Evolutionary conservation across 2,888 invertebrate genomes (phyloP), one percentile per base, ranked within the genome.

Genomic region (Fragum fragum): DNA sequence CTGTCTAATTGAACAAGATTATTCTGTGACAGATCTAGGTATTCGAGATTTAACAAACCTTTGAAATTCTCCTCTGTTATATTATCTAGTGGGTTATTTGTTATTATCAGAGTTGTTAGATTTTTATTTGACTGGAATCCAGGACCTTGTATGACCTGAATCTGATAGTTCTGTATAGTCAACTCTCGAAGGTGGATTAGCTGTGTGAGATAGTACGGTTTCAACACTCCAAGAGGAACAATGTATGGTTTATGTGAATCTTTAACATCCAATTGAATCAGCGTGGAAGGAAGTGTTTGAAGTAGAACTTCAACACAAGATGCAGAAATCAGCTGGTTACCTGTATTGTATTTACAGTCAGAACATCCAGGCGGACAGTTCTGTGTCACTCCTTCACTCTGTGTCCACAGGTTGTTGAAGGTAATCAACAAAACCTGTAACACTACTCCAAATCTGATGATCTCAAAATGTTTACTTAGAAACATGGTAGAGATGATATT

Each of bases 11-110:
- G 26, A 47, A 32, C 29, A 3, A 90, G 72, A 0, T 70, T 39
- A 74, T 89, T 89, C 23, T 75, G 53, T 59, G 85, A 81, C 9
- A 91, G 69, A 39, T 81, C 85, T 7, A 91, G 73, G 7, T 79
- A 76, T 18, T 71, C 63, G 14, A 91, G 66, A 23, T 74, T 82
- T 26, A 36, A 23, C 5, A 90, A 86, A n/a, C 90, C 91, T 9
- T 73, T 52, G 68, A 88, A 89, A 71, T 79, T 83, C 16, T 69
- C 59, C 28, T 57, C 47, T 0, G n/a, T 16, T 16, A 90, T 59
- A 7, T 21, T 52, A 3, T 14, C 7, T 11, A 90, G 76, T 11
- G 57, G 28, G 47, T 88, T 90, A 2, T 79, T 61, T 23, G 79
- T 79, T 18, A 90, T 73, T 53, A 81, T 84, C 7, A 90, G 73